phyloP scores from a whole-genome alignment of 2,888 invertebrate genomes.

The Cataglyphis altisquamis region DNA sequence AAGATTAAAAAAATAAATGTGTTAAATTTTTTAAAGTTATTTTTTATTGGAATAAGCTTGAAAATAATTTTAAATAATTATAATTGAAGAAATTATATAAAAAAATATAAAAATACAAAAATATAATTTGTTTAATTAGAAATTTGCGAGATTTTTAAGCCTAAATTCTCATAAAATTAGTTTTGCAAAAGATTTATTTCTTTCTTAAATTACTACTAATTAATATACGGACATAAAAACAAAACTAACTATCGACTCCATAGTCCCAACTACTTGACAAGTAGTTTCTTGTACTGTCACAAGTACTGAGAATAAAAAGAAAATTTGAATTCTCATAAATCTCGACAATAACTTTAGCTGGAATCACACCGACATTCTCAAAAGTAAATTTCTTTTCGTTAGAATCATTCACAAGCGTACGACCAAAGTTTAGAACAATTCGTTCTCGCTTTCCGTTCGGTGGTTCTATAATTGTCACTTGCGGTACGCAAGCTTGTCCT shows the following conservation, averaged over 20 bases:
- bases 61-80: not conserved
- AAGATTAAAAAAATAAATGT: not conserved
- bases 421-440: conserved; percentile 81
- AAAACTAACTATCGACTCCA: conserved; percentile 43
- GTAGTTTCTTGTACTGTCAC: not conserved
- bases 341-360: conserved; percentile 84
- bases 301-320: conserved; percentile 58
- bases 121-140: not conserved
- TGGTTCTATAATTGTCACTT: conserved; percentile 84
- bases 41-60: not conserved
- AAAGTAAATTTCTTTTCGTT: conserved; percentile 78
- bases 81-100: not conserved
- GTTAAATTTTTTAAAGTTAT: not conserved
- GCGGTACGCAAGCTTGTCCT: conserved; percentile 86
- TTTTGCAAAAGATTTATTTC: not conserved
- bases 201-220: not conserved
- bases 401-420: conserved; percentile 80
- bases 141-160: not conserved
- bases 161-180: not conserved
- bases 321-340: conserved; percentile 78
- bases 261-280: conserved; percentile 49
- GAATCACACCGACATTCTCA: conserved; percentile 84
- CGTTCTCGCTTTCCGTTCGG: conserved; percentile 67
- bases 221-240: not conserved
- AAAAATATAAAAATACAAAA: not conserved